Conservation (phyloP, 2,113 vertebrate species). For the Sinocyclocheilus grahami region DNA sequence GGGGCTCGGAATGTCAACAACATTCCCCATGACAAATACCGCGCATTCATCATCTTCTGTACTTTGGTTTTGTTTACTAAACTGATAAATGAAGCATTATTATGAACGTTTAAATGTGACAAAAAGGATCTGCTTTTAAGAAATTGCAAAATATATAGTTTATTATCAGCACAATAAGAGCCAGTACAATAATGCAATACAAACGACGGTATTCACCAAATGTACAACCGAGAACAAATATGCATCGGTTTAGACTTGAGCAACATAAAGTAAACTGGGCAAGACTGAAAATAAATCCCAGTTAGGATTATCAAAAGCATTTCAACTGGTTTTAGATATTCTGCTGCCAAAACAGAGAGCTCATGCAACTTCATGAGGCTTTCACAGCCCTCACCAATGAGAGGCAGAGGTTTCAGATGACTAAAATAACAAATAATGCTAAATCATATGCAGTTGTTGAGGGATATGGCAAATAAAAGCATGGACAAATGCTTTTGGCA, state of each 20-base stretch:
- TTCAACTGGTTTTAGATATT: background rate
- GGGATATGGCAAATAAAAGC: background rate
- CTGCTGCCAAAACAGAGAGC: conserved; percentile 44
- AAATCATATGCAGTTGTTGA: background rate
- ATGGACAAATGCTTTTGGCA: background rate
- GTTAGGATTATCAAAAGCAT: conserved; percentile 26
- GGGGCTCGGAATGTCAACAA: background rate
- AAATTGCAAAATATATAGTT: conserved; percentile 57
- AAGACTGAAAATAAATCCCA: background rate
- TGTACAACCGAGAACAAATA: conserved; percentile 34
- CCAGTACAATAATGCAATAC: conserved; percentile 53
- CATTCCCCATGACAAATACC: background rate
- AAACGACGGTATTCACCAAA: conserved; percentile 34
- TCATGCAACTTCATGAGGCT: conserved; percentile 30
- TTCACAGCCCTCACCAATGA: conserved; percentile 15
- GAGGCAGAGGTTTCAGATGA: background rate
- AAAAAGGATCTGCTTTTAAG: background rate
- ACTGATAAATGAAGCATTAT: background rate
- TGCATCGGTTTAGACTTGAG: background rate
- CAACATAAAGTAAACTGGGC: background rate
- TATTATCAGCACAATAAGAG: conserved; percentile 57
- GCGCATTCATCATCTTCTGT: background rate
- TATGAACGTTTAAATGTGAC: background rate
- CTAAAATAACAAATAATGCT: background rate
- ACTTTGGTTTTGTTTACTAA: background rate